These are phyloP conservation scores for Salvelinus namaycush DNA, from an alignment of 2,113 vertebrate species.

Conservation along the genomic window DNA sequence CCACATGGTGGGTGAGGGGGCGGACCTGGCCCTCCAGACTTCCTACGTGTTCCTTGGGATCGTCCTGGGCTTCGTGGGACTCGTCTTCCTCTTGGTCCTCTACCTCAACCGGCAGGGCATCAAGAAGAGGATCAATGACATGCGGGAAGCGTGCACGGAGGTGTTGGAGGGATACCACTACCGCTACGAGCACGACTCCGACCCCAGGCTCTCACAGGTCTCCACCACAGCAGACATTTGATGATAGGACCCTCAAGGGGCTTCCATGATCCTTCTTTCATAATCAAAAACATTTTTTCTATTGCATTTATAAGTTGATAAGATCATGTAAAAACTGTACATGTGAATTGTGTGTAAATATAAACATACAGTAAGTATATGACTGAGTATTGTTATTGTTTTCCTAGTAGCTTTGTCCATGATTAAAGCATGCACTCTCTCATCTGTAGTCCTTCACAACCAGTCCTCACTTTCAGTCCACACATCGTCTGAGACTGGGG, in stretches of 20 bases:
- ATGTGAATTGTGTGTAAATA: constrained; percentile 59
- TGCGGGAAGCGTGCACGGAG: constrained; percentile 76
- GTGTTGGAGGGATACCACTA: constrained; percentile 81
- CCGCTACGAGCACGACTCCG: constrained; percentile 74
- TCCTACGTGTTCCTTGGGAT: constrained; percentile 78
- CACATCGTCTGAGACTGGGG: background rate
- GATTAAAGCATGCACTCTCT: constrained; percentile 50
- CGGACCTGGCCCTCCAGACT: constrained; percentile 73
- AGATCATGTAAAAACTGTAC: constrained; percentile 58
- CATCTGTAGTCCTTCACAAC: constrained; percentile 16
- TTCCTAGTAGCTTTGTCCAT: constrained; percentile 21
- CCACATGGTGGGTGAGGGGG: constrained; percentile 49
- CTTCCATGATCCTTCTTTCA: constrained; percentile 7
- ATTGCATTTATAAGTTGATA: constrained; percentile 36
- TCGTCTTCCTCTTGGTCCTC: constrained; percentile 82
- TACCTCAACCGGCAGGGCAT: constrained; percentile 82
- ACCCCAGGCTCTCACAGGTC: constrained; percentile 71
- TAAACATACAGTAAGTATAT: constrained; percentile 26
- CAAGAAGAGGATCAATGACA: constrained; percentile 74
- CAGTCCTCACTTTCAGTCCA: background rate
- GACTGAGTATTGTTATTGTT: constrained; percentile 19
- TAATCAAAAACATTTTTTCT: constrained; percentile 24
- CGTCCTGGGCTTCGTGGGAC: constrained; percentile 75
- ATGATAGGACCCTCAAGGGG: constrained; percentile 16
- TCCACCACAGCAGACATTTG: constrained; percentile 66